phyloP scores from a whole-genome alignment of 2,113 vertebrate genomes.

The Typhlomys cinereus region DNA sequence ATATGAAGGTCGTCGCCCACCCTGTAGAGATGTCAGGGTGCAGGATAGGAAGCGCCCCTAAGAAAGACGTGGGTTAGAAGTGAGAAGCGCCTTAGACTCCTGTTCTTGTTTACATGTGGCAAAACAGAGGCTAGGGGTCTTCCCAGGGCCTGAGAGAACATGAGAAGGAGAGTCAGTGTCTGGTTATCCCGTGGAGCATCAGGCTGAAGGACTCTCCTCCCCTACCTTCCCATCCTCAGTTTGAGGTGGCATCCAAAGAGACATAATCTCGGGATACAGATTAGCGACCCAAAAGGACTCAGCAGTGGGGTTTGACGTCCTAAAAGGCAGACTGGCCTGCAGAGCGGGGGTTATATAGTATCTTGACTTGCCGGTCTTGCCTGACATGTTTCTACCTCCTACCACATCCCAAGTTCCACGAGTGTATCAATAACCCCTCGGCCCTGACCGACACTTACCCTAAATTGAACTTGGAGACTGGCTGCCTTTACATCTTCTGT shows the following conservation, averaged over 20 bases:
- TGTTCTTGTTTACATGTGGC: background rate
- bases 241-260: too few species aligned
- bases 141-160: background rate
- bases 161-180: background rate
- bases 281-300: accelerated
- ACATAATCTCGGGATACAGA: too few species aligned
- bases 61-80: background rate
- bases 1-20: accelerated
- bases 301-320: background rate
- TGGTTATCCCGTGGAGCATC: background rate
- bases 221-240: too few species aligned
- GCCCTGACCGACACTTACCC: too few species aligned
- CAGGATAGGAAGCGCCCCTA: accelerated
- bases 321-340: background rate
- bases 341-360: background rate
- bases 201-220: background rate
- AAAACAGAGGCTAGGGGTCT: background rate
- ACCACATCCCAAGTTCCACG: background rate
- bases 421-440: background rate
- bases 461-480: background rate
- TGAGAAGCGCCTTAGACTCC: accelerated
- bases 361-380: background rate
- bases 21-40: accelerated
- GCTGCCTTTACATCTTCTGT: background rate
- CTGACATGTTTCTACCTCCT: background rate